A percentile compares a stretch with the other conserved stretches of the same genome.
These are phyloP conservation scores for Drosophila pegasa DNA, from an alignment of 2,888 invertebrate species.

Conservation along the genomic window DNA sequence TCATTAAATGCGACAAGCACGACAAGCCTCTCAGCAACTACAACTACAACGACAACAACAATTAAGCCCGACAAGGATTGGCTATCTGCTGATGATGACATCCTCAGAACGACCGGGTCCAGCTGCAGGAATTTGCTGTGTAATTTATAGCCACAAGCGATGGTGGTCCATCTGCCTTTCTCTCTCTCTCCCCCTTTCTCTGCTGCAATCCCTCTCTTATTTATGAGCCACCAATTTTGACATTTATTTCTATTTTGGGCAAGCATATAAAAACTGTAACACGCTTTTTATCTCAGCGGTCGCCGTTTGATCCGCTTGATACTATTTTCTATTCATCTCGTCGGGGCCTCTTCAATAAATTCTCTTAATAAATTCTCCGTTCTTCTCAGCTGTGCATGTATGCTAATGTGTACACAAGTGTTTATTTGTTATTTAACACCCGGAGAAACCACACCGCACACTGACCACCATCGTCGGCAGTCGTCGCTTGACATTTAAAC, in stretches of 20 bases:
- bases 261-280: conserved; percentile 49
- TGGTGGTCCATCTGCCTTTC: conserved; percentile 19
- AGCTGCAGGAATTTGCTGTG: conserved; percentile 62
- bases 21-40: conserved; percentile 61
- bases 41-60: conserved; percentile 66
- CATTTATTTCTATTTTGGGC: conserved; percentile 61
- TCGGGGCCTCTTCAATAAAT: conserved; percentile 65
- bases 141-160: conserved; percentile 60
- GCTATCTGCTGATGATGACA: conserved; percentile 67
- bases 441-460: conserved; percentile 48
- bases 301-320: conserved; percentile 45
- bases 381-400: conserved; percentile 47
- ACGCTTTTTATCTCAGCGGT: conserved; percentile 22
- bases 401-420: conserved; percentile 77
- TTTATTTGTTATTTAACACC: conserved; percentile 81
- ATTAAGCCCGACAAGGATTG: conserved; percentile 51
- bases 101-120: conserved; percentile 26
- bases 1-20: conserved; percentile 75
- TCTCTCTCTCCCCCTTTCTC: neutral
- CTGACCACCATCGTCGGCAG: conserved; percentile 61
- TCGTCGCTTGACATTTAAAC: conserved; percentile 50
- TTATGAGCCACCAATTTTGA: conserved; percentile 71
- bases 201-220: conserved; percentile 30
- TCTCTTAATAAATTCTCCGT: conserved; percentile 55
- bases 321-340: conserved; percentile 32